Percentiles rank a stretch among this genome's conserved stretches.
Conservation (phyloP, 37 sponge, comb jelly and placozoan species). For the Mnemiopsis leidyi region DNA sequence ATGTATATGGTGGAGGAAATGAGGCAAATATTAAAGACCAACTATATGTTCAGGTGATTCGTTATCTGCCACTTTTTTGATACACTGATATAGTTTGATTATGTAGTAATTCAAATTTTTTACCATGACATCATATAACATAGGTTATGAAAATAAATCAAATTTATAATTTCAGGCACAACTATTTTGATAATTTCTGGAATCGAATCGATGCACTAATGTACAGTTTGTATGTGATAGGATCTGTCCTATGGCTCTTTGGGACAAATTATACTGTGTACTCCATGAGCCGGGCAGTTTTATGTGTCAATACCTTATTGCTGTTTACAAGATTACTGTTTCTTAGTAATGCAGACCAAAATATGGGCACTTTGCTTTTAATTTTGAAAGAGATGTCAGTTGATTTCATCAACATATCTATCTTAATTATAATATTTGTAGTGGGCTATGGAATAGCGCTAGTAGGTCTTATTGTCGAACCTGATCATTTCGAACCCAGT, state of each 20-base stretch:
- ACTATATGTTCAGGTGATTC: not conserved
- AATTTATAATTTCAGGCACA: not conserved
- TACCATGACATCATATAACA: too few species aligned
- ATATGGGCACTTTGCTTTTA: not conserved
- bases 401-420: not conserved
- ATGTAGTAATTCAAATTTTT: too few species aligned
- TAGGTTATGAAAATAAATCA: too few species aligned
- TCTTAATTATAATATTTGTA: not conserved
- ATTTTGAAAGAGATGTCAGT: not conserved
- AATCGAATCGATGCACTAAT: not conserved
- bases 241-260: not conserved
- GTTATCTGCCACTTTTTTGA: too few species aligned
- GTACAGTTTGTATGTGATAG: not conserved
- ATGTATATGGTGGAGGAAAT: constrained; percentile 7
- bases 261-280: not conserved
- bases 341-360: not conserved
- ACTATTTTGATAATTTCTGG: not conserved
- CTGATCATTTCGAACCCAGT: not conserved
- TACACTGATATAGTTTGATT: too few species aligned
- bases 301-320: not conserved
- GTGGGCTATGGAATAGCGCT: constrained; percentile 7
- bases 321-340: constrained; percentile 19
- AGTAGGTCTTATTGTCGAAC: not conserved
- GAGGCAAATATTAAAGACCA: not conserved
- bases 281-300: not conserved